Evolutionary conservation across 1,140 invertebrate species (phyloP).

Genomic region (Ectropis grisescens): DNA sequence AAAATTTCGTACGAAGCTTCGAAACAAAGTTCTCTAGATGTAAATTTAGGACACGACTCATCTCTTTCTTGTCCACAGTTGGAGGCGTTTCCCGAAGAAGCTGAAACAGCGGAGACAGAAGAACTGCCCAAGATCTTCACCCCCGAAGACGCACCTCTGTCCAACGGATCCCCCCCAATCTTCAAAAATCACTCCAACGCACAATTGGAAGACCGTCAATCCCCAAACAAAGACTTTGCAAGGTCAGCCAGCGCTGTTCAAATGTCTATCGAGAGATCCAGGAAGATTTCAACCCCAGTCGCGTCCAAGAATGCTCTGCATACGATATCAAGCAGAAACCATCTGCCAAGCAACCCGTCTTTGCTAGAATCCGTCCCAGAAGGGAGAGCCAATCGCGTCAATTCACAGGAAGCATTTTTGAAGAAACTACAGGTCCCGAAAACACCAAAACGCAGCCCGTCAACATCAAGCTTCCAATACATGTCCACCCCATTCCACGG

Average conservation of each 20-base stretch:
- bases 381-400: conserved; percentile 35
- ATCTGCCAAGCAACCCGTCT: conserved; percentile 40
- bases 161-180: conserved; percentile 43
- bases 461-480: conserved; percentile 85
- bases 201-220: conserved; percentile 21
- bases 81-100: conserved; percentile 47
- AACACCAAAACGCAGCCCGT: conserved; percentile 76
- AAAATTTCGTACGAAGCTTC: too few species aligned
- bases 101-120: conserved; percentile 24
- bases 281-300: conserved; percentile 52
- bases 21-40: too few species aligned
- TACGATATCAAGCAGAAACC: conserved; percentile 43
- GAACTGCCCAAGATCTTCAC: conserved; percentile 39
- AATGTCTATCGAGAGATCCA: conserved; percentile 41
- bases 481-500: conserved; percentile 87
- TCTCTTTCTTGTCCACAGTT: conserved; percentile 32
- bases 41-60: too few species aligned
- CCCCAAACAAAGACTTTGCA: conserved; percentile 47
- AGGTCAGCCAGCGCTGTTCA: conserved; percentile 69
- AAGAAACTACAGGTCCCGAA: conserved; percentile 42
- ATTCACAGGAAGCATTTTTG: conserved; percentile 40
- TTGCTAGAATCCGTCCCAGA: conserved; percentile 50
- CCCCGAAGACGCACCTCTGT: conserved; percentile 24
- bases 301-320: conserved; percentile 40
- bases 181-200: conserved; percentile 34